Conservation (phyloP, 1,140 invertebrate species). For the Saccostrea echinata region DNA sequence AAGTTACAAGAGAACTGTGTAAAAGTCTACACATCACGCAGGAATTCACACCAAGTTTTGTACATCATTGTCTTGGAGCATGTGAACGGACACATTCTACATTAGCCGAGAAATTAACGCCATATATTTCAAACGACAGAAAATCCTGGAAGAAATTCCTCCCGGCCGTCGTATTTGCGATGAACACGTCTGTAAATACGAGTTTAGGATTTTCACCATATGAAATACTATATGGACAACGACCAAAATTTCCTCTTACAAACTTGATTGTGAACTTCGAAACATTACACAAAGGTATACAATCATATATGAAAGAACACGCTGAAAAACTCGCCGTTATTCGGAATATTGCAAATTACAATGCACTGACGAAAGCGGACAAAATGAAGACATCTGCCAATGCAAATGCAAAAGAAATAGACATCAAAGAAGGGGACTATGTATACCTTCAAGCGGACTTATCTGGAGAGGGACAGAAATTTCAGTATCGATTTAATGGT, state of each 20-base stretch:
- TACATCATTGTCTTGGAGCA: conserved; percentile 52
- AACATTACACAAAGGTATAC: background rate
- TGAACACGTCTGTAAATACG: conserved; percentile 38
- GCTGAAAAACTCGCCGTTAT: too few species aligned
- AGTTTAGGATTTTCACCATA: conserved; percentile 46
- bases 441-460: conserved; percentile 44
- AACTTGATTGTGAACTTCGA: background rate
- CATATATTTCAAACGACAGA: conserved; percentile 39
- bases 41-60: conserved; percentile 49
- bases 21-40: background rate
- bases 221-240: conserved; percentile 45
- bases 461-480: background rate
- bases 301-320: background rate
- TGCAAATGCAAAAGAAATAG: background rate
- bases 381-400: too few species aligned
- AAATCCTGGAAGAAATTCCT: conserved; percentile 44
- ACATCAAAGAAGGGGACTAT: conserved; percentile 41
- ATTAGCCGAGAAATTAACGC: conserved; percentile 43
- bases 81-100: conserved; percentile 51
- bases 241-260: conserved; percentile 48
- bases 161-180: conserved; percentile 18
- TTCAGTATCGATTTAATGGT: too few species aligned
- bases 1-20: background rate
- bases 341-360: too few species aligned
- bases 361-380: too few species aligned